These are phyloP conservation scores for Automeris io DNA, from an alignment of 2,888 invertebrate species.

Conservation along the genomic window DNA sequence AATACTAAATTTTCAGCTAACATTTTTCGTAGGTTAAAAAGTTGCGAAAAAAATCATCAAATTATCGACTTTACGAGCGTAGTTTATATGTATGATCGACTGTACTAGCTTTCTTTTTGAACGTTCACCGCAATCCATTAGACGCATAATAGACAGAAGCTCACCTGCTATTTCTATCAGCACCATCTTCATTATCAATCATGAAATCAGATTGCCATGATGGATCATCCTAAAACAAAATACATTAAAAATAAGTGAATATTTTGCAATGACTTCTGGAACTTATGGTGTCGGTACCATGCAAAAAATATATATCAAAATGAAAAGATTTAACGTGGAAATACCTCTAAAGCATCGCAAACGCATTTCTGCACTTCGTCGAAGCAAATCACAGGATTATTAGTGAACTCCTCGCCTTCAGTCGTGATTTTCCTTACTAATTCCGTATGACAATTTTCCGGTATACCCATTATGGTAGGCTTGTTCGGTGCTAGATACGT, in stretches of 20 bases:
- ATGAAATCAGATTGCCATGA: constrained; percentile 66
- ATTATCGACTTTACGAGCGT: too few relatives aligned
- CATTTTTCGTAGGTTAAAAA: too few relatives aligned
- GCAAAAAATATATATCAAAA: too few relatives aligned
- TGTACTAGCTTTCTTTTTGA: too few relatives aligned
- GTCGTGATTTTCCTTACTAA: constrained; percentile 63
- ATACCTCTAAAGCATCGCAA: constrained; percentile 76
- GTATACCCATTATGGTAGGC: constrained; percentile 47
- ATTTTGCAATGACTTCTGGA: not conserved
- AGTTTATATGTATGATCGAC: too few relatives aligned
- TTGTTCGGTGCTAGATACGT: constrained; percentile 52
- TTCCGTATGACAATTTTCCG: constrained; percentile 54
- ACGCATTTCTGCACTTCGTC: constrained; percentile 87
- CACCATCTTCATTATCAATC: constrained; percentile 52
- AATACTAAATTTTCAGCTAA: too few relatives aligned
- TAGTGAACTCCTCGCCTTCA: constrained; percentile 61
- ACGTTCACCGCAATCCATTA: too few relatives aligned
- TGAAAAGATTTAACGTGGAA: constrained; percentile 37
- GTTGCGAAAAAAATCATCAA: too few relatives aligned
- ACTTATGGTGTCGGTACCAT: too few relatives aligned
- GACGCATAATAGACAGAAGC: too few relatives aligned
- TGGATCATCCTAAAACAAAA: constrained; percentile 48
- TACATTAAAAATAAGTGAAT: not conserved
- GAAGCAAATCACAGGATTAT: constrained; percentile 83
- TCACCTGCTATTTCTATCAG: constrained; percentile 45